phyloP scores from a whole-genome alignment of 1,140 invertebrate genomes.

The Zaprionus lachaisei region DNA sequence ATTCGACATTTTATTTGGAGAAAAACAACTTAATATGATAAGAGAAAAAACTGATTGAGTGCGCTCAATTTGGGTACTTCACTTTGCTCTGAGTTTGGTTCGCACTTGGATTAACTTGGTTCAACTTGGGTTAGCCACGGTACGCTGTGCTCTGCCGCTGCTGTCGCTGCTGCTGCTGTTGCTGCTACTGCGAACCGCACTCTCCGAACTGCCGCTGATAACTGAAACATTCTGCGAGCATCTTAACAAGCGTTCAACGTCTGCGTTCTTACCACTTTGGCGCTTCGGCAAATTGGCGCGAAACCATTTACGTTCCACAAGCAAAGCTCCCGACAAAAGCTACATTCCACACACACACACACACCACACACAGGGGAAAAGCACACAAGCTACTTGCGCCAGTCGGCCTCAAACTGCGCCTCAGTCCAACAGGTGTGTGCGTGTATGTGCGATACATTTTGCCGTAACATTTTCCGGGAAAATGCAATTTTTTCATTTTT shows the following conservation, averaged over 20 bases:
- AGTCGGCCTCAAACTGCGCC: background rate
- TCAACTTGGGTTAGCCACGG: background rate
- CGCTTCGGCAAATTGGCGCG: constrained; percentile 61
- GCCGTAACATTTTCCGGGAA: constrained; percentile 27
- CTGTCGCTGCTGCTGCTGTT: constrained; percentile 1
- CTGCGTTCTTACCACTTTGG: constrained; percentile 65
- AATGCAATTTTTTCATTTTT: constrained; percentile 55
- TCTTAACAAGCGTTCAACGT: constrained; percentile 63
- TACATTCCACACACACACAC: constrained; percentile 52
- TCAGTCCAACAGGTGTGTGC: constrained; percentile 35
- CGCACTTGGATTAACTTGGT: background rate
- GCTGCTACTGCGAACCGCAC: constrained; percentile 62
- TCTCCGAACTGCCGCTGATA: constrained; percentile 63
- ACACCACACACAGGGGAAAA: constrained; percentile 27
- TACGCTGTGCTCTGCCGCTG: background rate
- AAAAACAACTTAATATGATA: background rate
- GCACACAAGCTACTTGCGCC: background rate
- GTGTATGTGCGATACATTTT: constrained; percentile 9
- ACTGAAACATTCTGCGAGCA: constrained; percentile 47
- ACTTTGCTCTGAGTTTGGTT: background rate
- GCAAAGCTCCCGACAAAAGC: constrained; percentile 59
- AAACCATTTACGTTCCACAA: constrained; percentile 58
- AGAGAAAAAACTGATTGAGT: background rate
- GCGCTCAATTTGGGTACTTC: background rate
- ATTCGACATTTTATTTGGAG: constrained; percentile 3